phyloP scores from a whole-genome alignment of 2,797 vertebrate genomes.

The Arnoldichthys spilopterus region DNA sequence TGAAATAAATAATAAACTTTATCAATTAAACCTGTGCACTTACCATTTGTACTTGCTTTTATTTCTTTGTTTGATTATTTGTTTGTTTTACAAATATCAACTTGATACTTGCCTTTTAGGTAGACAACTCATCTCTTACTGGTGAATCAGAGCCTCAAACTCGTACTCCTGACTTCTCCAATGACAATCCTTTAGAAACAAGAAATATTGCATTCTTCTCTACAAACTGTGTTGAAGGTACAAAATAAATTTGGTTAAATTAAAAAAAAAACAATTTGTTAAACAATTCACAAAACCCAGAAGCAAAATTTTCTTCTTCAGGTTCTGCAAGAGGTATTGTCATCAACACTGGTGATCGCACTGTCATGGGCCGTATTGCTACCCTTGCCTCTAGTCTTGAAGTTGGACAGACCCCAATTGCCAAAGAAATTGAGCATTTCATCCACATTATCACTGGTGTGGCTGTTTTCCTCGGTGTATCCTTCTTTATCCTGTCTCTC shows the following conservation, averaged over 20 bases:
- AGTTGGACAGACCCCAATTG: conserved; percentile 91
- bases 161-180: conserved; percentile 92
- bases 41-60: no score
- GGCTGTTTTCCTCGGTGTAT: conserved; percentile 92
- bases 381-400: conserved; percentile 92
- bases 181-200: conserved; percentile 94
- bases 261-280: neutral
- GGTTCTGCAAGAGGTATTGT: conserved; percentile 93
- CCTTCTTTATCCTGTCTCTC: conserved; percentile 93
- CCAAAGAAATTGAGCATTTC: conserved; percentile 93
- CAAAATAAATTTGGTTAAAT: neutral
- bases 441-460: conserved; percentile 97
- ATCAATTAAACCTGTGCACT: no score
- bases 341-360: conserved; percentile 92
- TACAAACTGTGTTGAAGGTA: conserved; percentile 98
- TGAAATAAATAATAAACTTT: no score
- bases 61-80: neutral
- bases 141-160: conserved; percentile 96
- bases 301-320: conserved; percentile 56
- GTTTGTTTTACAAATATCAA: neutral
- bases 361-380: conserved; percentile 97
- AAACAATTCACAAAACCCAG: neutral
- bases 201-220: conserved; percentile 97
- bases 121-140: conserved; percentile 96
- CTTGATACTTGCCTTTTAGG: conserved; percentile 70